These are phyloP conservation scores for Trichonephila clavata DNA, from an alignment of 1,140 invertebrate species.

Conservation along the genomic window DNA sequence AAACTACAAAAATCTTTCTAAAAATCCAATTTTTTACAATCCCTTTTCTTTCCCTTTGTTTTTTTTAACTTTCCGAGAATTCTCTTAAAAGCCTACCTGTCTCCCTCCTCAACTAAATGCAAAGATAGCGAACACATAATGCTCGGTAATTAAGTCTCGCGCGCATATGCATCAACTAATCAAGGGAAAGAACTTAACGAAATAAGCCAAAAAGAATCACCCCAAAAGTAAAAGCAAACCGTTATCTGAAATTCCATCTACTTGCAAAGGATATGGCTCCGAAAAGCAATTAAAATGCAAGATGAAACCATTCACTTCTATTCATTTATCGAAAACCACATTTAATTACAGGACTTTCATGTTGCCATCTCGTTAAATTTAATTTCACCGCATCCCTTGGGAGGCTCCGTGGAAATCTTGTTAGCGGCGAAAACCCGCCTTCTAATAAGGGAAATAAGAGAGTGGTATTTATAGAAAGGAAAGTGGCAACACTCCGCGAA, in stretches of 20 bases:
- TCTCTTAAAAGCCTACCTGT: background rate
- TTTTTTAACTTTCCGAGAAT: background rate
- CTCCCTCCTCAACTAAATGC: background rate
- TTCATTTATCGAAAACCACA: constrained; percentile 73
- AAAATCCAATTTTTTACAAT: background rate
- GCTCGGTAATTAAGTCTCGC: constrained; percentile 31
- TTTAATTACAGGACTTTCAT: constrained; percentile 74
- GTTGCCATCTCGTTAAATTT: constrained; percentile 73
- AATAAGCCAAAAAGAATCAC: background rate
- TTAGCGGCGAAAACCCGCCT: constrained; percentile 46
- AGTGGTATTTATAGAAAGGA: constrained; percentile 68
- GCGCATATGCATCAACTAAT: constrained; percentile 39
- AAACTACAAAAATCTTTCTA: background rate
- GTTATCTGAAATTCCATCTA: constrained; percentile 49
- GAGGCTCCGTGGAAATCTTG: constrained; percentile 66
- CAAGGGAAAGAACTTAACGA: constrained; percentile 38
- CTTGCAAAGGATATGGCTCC: constrained; percentile 45
- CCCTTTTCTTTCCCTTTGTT: background rate
- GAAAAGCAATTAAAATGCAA: constrained; percentile 72
- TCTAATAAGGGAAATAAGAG: constrained; percentile 64
- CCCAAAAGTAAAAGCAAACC: constrained; percentile 17
- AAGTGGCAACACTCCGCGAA: constrained; percentile 69
- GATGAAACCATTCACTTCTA: constrained; percentile 60
- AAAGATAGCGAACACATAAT: background rate
- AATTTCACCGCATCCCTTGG: constrained; percentile 56